phyloP scores from a whole-genome alignment of 1,140 invertebrate species.

The Drosophila trapezifrons region DNA sequence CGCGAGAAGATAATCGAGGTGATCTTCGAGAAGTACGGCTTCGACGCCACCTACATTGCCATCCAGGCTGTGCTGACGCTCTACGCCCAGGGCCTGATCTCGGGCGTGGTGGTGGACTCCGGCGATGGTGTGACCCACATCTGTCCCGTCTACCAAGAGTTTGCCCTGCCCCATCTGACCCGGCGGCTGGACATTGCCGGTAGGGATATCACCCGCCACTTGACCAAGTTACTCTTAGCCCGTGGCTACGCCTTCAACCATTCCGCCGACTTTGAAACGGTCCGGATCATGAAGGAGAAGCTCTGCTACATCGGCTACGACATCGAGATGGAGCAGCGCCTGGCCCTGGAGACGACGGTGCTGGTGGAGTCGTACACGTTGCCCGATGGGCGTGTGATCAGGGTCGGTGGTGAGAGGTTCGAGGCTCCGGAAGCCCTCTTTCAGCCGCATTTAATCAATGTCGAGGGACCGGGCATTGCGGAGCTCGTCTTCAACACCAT shows the following conservation, averaged over 20 bases:
- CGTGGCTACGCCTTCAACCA: constrained; percentile 99
- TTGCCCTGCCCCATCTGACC: constrained; percentile 97
- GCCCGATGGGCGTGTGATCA: constrained; percentile 98
- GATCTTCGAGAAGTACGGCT: constrained; percentile 99
- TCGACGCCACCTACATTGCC: constrained; percentile 98
- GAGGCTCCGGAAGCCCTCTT: constrained; percentile 99
- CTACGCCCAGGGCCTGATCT: constrained; percentile 98
- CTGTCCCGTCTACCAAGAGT: constrained; percentile 99
- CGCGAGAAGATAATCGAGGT: constrained; percentile 99
- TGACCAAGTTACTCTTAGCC: constrained; percentile 97
- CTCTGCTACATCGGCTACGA: constrained; percentile 99
- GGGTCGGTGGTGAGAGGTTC: constrained; percentile 98
- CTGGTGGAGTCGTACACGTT: constrained; percentile 98
- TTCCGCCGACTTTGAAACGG: constrained; percentile 99
- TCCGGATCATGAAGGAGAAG: constrained; percentile 99
- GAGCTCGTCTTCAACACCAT: constrained; percentile 99
- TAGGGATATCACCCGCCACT: constrained; percentile 98
- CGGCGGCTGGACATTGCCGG: constrained; percentile 98
- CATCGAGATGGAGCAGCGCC: constrained; percentile 98
- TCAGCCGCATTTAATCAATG: constrained; percentile 98
- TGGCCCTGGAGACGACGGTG: constrained; percentile 99
- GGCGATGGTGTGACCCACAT: constrained; percentile 99
- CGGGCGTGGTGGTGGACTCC: constrained; percentile 99
- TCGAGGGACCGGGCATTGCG: constrained; percentile 97
- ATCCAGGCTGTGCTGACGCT: constrained; percentile 99